Base-by-base conservation (phyloP, 2,113 vertebrate species). In the Galbula dea region DNA sequence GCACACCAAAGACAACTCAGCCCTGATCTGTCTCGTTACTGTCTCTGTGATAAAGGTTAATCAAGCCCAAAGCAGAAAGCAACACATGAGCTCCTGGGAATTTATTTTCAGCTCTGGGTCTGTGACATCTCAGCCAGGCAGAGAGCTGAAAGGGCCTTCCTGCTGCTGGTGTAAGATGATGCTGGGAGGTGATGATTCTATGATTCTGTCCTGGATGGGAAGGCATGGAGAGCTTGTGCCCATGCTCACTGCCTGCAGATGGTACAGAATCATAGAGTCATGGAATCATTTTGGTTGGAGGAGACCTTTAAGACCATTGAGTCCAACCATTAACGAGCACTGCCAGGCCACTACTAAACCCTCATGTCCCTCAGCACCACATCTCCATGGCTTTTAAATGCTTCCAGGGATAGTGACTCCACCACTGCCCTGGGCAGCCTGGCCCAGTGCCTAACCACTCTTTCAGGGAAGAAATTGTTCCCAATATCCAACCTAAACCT, bases 31-130 rank as follows among this genome's bases (percentile, higher is more conserved):
- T 69, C 94, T 93, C 45, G 37, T 76, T 93, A 45, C 80, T 48
- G 15, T 30, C 83, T 84, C 88, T 15, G 22, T 94, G 91, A 96
- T 95, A 95, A 96, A 95, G 96, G 95, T 96, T 96, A 96, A 96
- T 96, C 93, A 95, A 52, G 85, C 91, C 59, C 88, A 89, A 49
- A 74, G 92, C 77, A 58, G 16, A 36, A 39, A 75, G 41, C 86
- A 85, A 23, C 72, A 48, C 74, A 20, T 0, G 9, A 86, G 78
- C 91, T 71, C 87, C 17, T 16, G 85, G 89, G 89, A 32, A 73
- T 74, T 67, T 23, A n/a, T 72, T 45, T 36, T 3, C 74, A 61
- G 89, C 89, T 72, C 59, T 0, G 8, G 57, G 73, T 36, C 21
- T 0, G 2, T 22, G 62, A 26, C 43, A 29, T 46, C 71, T 36